Base-by-base conservation (phyloP, 2,797 vertebrate genomes). In the Bryconaethiops microstoma region DNA sequence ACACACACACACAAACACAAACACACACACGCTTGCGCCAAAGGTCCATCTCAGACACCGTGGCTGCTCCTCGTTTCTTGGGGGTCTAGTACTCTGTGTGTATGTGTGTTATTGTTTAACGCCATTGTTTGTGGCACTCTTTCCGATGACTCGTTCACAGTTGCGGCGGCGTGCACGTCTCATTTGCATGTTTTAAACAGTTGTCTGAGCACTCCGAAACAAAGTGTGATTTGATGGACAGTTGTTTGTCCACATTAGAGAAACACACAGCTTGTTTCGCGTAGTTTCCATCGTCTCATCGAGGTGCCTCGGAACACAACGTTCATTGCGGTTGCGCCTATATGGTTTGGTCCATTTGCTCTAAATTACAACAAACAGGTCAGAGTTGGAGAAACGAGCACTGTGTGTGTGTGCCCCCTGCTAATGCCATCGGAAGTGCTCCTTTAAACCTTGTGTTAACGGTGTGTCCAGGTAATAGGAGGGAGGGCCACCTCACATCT, bases 181-280 rank as follows among this genome's bases (percentile, higher is more conserved):
- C 62, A 42, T 81, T 74, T 78, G 64, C 55, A 59, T 65, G 59
- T 78, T 78, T 77, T 70, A 70, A 81, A 84, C 70, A 70, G 75
- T 77, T 83, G 82, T 79, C 59, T 76, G 65, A 79, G 77, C 67
- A 69, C 82, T 78, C 57, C 1, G 75, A 78, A 84, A 77, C 78
- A 74, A 84, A 78, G 75, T 81, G 79, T 78, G 79, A 84, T 84
- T 84, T 84, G 82, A 84, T 84, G 83, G 83, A 84, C 79, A 81
- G 70, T 81, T 84, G 83, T 84, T 84, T 81, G 79, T 84, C 83
- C 79, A 84, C 83, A 81, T 84, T 71, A 78, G 76, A 71, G 77
- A 74, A 81, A 70, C 81, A 81, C 76, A 81, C 79, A 74, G 78
- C 75, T 78, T 84, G 78, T 81, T 81, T 81, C 78, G 35, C 76